Percentiles rank a stretch among this genome's conserved stretches.
These are phyloP conservation scores for Clarias macrocephalus DNA, from an alignment of 2,113 vertebrate genomes.

Conservation along the genomic window DNA sequence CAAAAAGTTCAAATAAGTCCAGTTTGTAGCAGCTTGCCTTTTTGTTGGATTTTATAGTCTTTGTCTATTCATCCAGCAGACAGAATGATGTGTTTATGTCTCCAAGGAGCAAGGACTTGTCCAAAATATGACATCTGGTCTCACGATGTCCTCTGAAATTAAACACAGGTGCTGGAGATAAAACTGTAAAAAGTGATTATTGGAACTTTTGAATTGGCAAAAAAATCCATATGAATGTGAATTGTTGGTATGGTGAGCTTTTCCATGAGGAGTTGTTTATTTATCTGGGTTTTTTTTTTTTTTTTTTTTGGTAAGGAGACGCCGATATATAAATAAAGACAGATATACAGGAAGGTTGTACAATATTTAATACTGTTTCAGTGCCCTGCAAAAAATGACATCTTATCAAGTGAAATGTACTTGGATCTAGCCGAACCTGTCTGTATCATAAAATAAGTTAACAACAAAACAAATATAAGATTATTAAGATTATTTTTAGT, in stretches of 20 bases:
- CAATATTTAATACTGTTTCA: too few species aligned
- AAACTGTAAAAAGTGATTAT: not conserved
- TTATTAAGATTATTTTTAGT: too few species aligned
- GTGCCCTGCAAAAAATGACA: too few species aligned
- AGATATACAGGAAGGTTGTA: too few species aligned
- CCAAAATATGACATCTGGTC: not conserved
- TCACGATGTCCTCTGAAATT: not conserved
- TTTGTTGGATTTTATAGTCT: not conserved
- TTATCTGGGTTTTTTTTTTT: not conserved
- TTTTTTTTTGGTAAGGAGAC: too few species aligned
- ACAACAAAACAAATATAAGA: too few species aligned
- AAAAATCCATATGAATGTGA: not conserved
- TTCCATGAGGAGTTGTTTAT: not conserved
- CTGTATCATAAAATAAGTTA: too few species aligned
- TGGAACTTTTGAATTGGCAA: not conserved
- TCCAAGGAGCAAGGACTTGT: not conserved
- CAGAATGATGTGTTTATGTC: not conserved
- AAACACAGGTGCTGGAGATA: not conserved
- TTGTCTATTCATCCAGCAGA: not conserved
- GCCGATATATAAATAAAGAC: too few species aligned
- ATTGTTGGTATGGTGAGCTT: not conserved
- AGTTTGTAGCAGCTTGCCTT: not conserved
- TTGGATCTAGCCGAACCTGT: too few species aligned
- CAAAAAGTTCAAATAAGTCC: not conserved
- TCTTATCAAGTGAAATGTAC: too few species aligned